Evolutionary conservation across 2,113 vertebrate species (phyloP).

Genomic region (Tichodroma muraria): DNA sequence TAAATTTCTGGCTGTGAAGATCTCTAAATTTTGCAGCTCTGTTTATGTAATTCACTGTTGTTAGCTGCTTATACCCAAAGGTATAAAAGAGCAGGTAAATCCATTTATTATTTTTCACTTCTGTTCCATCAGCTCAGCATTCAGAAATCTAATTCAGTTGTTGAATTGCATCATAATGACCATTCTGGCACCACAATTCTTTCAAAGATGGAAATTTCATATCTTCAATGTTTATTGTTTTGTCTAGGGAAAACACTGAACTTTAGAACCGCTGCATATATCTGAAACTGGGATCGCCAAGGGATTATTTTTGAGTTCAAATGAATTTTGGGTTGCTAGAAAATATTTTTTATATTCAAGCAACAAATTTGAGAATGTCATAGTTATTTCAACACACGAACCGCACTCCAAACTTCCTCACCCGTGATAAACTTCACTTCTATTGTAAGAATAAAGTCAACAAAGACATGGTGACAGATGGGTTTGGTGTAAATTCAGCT

Average conservation of each 20-base stretch:
- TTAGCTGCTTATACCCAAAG: neutral
- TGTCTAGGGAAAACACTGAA: slow-evolving; percentile 22
- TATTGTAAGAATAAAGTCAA: neutral
- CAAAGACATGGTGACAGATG: neutral
- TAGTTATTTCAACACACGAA: neutral
- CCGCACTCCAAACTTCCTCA: neutral
- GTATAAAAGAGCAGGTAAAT: neutral
- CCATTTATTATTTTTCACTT: slow-evolving; percentile 21
- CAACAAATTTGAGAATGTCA: neutral
- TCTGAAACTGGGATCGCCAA: neutral
- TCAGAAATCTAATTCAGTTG: slow-evolving; percentile 32
- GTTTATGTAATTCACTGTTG: neutral
- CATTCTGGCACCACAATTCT: neutral
- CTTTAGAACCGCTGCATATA: neutral
- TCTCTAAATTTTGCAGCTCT: neutral
- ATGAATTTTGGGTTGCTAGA: neutral
- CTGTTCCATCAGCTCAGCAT: neutral
- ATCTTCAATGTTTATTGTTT: slow-evolving; percentile 18
- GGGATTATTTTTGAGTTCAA: neutral
- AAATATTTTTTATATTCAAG: neutral
- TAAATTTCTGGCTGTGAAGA: neutral
- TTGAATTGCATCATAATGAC: neutral
- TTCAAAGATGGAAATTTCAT: slow-evolving; percentile 32
- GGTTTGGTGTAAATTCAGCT: neutral
- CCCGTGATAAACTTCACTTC: neutral